Evolutionary conservation across 2,113 vertebrate species (phyloP).

Genomic region (Phalacrocorax brasilianus): DNA sequence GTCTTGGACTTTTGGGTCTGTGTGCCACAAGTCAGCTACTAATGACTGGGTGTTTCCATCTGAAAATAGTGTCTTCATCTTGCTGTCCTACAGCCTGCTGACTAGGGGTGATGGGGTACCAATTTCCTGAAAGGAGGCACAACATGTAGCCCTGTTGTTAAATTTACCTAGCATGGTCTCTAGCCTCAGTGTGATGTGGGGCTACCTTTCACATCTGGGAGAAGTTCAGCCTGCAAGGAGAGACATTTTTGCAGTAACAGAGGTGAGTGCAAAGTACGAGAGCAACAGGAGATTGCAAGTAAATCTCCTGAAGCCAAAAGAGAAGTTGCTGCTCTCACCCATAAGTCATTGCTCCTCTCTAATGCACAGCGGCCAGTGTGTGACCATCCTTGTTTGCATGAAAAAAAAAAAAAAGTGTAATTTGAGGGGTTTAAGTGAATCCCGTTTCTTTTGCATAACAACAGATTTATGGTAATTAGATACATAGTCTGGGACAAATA

Average conservation of each 20-base stretch:
- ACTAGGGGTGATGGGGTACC: too few relatives aligned
- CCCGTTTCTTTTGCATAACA: background rate
- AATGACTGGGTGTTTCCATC: background rate
- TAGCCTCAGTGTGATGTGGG: background rate
- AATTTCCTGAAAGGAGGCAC: background rate
- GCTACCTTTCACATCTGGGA: background rate
- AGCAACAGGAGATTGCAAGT: background rate
- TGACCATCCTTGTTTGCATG: background rate
- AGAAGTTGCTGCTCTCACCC: background rate
- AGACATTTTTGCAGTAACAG: background rate
- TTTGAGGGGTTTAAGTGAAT: background rate
- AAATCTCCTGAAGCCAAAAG: background rate
- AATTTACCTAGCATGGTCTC: background rate
- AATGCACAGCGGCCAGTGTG: accelerated
- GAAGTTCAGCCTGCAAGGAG: background rate
- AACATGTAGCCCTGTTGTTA: background rate
- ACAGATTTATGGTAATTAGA: background rate
- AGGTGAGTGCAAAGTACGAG: background rate
- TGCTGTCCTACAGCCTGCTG: background rate
- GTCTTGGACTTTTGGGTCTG: background rate
- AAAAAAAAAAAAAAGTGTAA: background rate
- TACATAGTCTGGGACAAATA: background rate
- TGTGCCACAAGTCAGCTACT: background rate
- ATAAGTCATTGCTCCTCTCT: background rate
- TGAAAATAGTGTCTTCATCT: background rate